Conservation (phyloP, 2,797 vertebrate species). For the Catharus ustulatus region DNA sequence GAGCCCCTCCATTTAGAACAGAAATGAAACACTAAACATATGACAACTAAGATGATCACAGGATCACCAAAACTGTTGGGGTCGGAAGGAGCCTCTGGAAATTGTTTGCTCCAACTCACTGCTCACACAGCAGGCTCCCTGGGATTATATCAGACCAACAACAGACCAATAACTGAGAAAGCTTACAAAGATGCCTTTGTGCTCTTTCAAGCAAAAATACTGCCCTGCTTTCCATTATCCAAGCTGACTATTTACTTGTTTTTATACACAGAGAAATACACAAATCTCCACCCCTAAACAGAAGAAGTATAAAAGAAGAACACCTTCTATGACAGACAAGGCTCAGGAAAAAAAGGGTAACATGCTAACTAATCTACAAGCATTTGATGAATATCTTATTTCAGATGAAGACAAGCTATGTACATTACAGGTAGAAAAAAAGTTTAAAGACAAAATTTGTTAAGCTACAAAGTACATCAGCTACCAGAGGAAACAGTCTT, state of each 20-base stretch:
- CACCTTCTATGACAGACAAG: fast-evolving
- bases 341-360: not conserved
- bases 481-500: not conserved
- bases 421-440: not conserved
- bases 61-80: not conserved
- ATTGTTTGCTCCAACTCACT: not conserved
- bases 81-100: not conserved
- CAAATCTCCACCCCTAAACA: not conserved
- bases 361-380: not conserved
- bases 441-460: not conserved
- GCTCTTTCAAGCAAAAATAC: not conserved
- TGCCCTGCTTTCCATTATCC: not conserved
- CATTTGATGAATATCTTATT: not conserved
- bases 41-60: not conserved
- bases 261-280: not conserved
- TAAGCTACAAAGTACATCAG: not conserved
- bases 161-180: not conserved
- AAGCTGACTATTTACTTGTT: not conserved
- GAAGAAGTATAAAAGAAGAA: not conserved
- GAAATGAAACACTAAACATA: not conserved
- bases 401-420: not conserved
- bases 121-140: not conserved
- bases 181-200: not conserved
- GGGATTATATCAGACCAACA: not conserved
- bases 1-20: not conserved